Conservation (phyloP, 2,797 vertebrate species). For the Gymnocypris eckloni region DNA sequence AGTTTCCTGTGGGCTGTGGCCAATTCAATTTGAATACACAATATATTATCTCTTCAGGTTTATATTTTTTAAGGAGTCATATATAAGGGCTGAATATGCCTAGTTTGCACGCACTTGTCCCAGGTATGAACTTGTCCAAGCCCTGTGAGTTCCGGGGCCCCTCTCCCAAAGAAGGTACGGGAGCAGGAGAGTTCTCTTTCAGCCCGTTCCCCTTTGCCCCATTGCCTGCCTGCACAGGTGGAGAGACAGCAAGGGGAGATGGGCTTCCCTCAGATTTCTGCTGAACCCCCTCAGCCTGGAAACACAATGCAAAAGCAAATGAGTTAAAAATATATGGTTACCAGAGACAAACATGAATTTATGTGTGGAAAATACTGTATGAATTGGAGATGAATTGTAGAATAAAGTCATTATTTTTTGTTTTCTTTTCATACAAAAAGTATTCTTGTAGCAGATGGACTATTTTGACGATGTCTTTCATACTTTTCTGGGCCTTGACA, state of each 20-base stretch:
- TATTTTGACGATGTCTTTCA: too few relatives aligned
- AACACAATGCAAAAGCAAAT: constrained; percentile 65
- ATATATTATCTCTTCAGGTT: constrained; percentile 15
- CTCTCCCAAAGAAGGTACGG: constrained; percentile 75
- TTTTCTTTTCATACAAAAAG: too few relatives aligned
- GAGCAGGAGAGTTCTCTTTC: constrained; percentile 75
- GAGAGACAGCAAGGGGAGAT: constrained; percentile 72
- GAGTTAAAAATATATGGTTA: not conserved
- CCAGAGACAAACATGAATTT: not conserved
- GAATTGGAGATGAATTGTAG: too few relatives aligned
- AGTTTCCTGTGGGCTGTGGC: not conserved
- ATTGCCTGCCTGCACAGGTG: constrained; percentile 68
- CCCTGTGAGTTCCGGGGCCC: constrained; percentile 86
- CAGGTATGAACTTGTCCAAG: constrained; percentile 89
- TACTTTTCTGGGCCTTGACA: too few relatives aligned
- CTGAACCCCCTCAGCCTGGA: constrained; percentile 77
- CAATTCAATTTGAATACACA: not conserved
- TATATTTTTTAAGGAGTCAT: not conserved
- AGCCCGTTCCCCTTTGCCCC: constrained; percentile 83
- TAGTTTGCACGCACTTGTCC: constrained; percentile 86
- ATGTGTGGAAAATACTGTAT: not conserved
- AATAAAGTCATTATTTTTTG: too few relatives aligned
- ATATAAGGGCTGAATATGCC: not conserved
- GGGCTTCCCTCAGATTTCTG: constrained; percentile 78
- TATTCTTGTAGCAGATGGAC: too few relatives aligned